Conservation (phyloP, 2,797 vertebrate species). For the Lutra lutra region DNA sequence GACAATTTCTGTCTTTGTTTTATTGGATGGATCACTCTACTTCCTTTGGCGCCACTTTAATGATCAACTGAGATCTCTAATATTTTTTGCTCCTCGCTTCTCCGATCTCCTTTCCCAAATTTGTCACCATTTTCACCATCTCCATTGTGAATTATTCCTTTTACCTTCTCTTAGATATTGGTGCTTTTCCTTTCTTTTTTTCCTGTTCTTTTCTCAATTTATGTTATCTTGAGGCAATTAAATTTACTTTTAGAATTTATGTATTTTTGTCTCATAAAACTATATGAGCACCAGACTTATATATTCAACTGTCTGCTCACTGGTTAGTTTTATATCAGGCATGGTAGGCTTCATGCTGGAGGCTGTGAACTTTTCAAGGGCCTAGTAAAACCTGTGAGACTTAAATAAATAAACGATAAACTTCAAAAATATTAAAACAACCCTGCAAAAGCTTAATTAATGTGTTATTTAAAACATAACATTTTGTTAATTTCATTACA, state of each 20-base stretch:
- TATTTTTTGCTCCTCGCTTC: background rate
- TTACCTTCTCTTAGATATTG: background rate
- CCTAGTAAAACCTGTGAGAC: background rate
- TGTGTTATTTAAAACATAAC: background rate
- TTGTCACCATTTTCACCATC: background rate
- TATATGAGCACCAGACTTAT: background rate
- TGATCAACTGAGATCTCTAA: background rate
- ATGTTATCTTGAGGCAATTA: background rate
- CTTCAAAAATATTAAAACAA: background rate
- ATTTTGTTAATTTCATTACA: slow-evolving; percentile 18
- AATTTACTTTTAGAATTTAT: background rate
- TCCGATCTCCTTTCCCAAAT: background rate
- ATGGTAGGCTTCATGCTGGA: background rate
- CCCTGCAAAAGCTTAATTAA: background rate
- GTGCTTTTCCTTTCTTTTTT: background rate
- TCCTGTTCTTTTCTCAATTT: background rate
- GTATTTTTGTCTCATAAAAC: background rate
- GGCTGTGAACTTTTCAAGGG: background rate
- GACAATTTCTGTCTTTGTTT: background rate
- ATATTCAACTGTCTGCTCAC: background rate
- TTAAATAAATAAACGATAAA: background rate
- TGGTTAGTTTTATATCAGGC: background rate
- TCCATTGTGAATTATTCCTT: background rate
- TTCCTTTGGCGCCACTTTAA: background rate
- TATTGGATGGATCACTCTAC: background rate